Conservation (phyloP, 2,888 invertebrate species). For the Fissipunctia ypsillon region DNA sequence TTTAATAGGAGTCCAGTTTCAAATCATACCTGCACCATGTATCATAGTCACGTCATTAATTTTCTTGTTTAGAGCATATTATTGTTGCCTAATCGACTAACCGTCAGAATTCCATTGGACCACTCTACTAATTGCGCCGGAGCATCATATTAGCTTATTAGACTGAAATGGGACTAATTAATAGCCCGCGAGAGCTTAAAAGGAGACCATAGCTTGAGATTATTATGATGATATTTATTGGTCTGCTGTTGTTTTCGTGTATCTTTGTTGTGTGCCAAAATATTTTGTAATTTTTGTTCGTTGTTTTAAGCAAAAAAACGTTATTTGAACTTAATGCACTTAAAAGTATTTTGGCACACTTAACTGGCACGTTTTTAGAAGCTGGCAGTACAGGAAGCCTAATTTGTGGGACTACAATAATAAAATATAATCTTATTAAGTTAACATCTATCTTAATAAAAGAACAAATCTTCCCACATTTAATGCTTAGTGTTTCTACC, state of each 20-base stretch:
- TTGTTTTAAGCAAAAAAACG: background rate
- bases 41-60: conserved; percentile 35
- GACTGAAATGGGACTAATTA: conserved; percentile 17
- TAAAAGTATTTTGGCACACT: background rate
- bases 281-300: background rate
- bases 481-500: background rate
- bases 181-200: conserved; percentile 1
- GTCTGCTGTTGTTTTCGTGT: background rate
- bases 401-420: background rate
- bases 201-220: background rate
- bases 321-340: background rate
- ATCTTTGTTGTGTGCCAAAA: background rate
- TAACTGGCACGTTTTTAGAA: background rate
- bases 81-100: conserved; percentile 45
- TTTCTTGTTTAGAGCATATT: conserved; percentile 46
- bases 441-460: background rate
- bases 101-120: conserved; percentile 25
- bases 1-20: background rate
- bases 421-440: background rate
- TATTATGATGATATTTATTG: background rate
- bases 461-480: background rate
- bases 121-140: conserved; percentile 34
- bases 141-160: conserved; percentile 23
- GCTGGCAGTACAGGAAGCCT: background rate
- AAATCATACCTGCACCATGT: conserved; percentile 7